Evolutionary conservation across 2,797 vertebrate species (phyloP).

Genomic region (Anguilla obscura): DNA sequence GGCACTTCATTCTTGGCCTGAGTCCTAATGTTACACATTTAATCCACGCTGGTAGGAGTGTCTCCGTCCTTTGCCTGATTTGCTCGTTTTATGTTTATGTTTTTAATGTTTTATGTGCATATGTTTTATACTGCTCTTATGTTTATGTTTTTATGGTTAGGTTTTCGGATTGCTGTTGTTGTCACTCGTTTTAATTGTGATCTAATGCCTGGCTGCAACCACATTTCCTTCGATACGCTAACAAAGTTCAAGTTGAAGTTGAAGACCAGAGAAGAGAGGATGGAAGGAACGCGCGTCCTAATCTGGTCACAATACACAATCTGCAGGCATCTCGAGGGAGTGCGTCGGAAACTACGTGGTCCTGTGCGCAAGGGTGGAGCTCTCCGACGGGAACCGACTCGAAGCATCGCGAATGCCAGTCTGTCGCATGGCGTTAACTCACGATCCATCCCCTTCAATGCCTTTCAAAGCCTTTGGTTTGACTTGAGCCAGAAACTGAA

Average conservation of each 20-base stretch:
- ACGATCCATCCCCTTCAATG: not conserved
- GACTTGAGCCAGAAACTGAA: not conserved
- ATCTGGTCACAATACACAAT: not conserved
- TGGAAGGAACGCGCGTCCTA: not conserved
- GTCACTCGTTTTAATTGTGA: too few relatives aligned
- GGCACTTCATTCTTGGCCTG: too few relatives aligned
- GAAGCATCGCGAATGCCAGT: not conserved
- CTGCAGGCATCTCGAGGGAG: not conserved
- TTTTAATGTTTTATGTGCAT: too few relatives aligned
- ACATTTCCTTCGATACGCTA: too few relatives aligned
- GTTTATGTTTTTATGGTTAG: too few relatives aligned
- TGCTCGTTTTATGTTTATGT: too few relatives aligned
- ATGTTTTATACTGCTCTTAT: too few relatives aligned
- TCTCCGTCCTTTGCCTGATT: too few relatives aligned
- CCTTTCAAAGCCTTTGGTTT: not conserved
- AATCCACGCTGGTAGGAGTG: too few relatives aligned
- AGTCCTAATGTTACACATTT: too few relatives aligned
- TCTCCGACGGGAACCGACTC: not conserved
- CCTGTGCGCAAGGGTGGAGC: not conserved
- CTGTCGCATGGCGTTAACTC: not conserved
- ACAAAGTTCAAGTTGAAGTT: not conserved
- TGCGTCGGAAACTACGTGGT: not conserved
- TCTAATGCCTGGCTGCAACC: too few relatives aligned
- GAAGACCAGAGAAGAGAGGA: not conserved
- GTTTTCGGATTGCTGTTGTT: too few relatives aligned